These are phyloP conservation scores for Drosophila dives DNA, from an alignment of 2,888 invertebrate genomes.

Conservation along the genomic window DNA sequence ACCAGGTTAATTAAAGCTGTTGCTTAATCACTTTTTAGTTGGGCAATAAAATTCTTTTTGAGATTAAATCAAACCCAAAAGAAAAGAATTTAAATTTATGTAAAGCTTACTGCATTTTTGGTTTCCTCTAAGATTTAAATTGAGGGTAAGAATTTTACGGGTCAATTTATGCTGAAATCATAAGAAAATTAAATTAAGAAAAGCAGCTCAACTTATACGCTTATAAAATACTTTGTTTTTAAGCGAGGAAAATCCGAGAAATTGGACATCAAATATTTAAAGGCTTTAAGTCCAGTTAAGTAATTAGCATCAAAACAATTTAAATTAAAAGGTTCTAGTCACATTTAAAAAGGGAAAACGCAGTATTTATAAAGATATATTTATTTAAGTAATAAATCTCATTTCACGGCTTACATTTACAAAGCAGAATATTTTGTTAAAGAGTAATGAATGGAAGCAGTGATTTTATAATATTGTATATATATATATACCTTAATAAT, in stretches of 20 bases:
- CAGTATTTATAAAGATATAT: background rate
- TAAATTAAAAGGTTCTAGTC: background rate
- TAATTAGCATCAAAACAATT: conserved; percentile 13
- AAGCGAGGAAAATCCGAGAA: background rate
- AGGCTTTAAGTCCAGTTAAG: conserved; percentile 12
- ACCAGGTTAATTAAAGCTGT: background rate
- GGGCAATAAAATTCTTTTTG: background rate
- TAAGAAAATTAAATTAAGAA: background rate
- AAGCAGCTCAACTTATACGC: background rate
- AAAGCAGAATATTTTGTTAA: background rate
- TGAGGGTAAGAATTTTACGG: background rate
- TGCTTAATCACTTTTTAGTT: background rate
- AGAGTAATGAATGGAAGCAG: background rate
- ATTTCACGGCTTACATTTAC: background rate
- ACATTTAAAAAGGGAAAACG: too few species aligned
- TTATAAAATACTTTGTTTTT: background rate
- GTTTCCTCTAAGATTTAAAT: background rate
- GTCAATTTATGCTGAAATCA: background rate
- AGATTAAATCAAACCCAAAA: background rate
- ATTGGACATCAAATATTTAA: conserved; percentile 10
- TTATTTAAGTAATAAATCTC: background rate
- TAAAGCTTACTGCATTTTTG: background rate
- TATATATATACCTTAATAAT: background rate
- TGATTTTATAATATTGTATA: background rate
- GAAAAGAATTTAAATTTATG: background rate